Evolutionary conservation across 1,140 invertebrate species (phyloP).

Genomic region (Nomia melanderi): DNA sequence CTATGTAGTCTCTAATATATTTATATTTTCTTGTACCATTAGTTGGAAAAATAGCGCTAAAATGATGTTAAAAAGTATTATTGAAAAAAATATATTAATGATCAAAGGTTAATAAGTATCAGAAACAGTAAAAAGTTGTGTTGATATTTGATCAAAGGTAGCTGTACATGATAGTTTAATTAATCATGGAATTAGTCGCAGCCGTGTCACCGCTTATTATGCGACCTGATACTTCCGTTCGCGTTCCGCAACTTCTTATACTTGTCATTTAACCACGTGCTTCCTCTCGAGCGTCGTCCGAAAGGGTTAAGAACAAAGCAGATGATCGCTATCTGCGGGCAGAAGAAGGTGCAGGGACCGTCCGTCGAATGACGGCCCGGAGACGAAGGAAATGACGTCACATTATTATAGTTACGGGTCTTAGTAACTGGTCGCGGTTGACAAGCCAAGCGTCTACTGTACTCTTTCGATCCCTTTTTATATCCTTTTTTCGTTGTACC

Average conservation of each 20-base stretch:
- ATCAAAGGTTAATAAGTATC: no score
- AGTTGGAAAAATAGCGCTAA: no score
- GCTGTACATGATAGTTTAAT: not conserved
- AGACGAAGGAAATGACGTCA: conserved; percentile 76
- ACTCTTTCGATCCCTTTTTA: conserved; percentile 63
- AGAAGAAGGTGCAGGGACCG: not conserved
- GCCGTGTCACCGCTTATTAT: no score
- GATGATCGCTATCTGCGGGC: conserved; percentile 28
- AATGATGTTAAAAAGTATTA: no score
- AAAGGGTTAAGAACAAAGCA: conserved; percentile 32
- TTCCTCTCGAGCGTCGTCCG: not conserved
- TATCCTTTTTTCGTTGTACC: conserved; percentile 56
- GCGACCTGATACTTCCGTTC: not conserved
- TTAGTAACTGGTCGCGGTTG: conserved; percentile 74
- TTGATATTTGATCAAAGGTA: no score
- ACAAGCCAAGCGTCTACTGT: conserved; percentile 75
- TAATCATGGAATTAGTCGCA: not conserved
- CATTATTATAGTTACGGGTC: conserved; percentile 71
- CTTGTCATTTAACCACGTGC: not conserved
- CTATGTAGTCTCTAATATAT: no score
- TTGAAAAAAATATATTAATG: no score
- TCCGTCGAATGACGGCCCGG: conserved; percentile 44
- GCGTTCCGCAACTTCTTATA: not conserved
- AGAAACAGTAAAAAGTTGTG: no score
- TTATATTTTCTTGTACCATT: no score